Evolutionary conservation across 92 coral and sea anemone species (phyloP), one percentile per base, ranked within the genome.

Genomic region (Epizoanthus fatuus): DNA sequence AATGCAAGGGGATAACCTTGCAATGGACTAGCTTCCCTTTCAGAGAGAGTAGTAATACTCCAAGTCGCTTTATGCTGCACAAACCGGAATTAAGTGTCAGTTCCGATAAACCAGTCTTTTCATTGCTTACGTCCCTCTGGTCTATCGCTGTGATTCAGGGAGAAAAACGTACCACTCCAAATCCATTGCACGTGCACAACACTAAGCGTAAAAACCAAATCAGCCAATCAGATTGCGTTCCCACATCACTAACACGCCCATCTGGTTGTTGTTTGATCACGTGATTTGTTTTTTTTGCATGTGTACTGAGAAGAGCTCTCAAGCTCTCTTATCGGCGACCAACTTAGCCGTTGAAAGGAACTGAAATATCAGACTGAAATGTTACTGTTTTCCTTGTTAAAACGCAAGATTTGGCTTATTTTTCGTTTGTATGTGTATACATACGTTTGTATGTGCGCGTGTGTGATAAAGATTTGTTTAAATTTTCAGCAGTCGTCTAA

Each of bases 91-190:
- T 63, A 10, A 19, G 38, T 63, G 13, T 11, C 39, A 19, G 19
- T 13, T 11, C 32, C 10, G 60, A 4, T 49, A 40, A 14, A 14
- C 7, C 8, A n/a, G 3, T 51, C 6, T 58, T 39, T 15, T 76
- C 65, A 42, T 60, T 14, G 9, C 53, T 49, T 9, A 49, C 9
- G 3, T 49, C 13, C 11, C 53, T 49, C 53, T 49, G 2, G 13
- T 49, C 14, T 49, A 49, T 1, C 5, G 53, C 53, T 49, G 11
- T 49, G 53, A 19, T 59, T 60, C 82, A 42, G 82, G 82, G 82
- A 77, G 70, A 77, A 77, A 77, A 40, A 77, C 54, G 82, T 77
- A 62, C 70, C 7, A 40, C 14, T 22, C 9, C 57, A 40, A 38
- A 38, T 38, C 42, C 10, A 11, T 40, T n/a, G 42, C 65, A 58